These are phyloP conservation scores for Copidosoma aretas DNA, from an alignment of 2,888 invertebrate genomes.

Conservation along the genomic window DNA sequence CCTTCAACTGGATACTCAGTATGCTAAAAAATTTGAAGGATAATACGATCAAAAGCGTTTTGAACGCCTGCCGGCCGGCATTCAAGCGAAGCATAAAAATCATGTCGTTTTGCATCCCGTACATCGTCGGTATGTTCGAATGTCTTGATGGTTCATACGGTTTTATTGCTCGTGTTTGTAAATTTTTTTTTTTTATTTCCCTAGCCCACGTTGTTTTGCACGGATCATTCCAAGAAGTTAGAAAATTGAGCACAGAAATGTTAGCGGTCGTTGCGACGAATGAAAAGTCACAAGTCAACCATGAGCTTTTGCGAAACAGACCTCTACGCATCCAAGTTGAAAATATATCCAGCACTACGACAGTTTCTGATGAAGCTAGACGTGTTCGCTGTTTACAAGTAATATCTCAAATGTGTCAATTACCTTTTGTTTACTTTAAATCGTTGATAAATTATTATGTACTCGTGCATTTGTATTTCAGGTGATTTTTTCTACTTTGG, in stretches of 20 bases:
- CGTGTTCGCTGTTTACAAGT: constrained; percentile 58
- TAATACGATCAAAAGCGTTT: constrained; percentile 67
- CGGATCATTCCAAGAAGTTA: constrained; percentile 60
- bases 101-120: constrained; percentile 77
- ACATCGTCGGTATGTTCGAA: constrained; percentile 66
- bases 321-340: constrained; percentile 51
- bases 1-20: constrained; percentile 78
- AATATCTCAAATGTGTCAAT: constrained; percentile 20
- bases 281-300: constrained; percentile 50
- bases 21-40: constrained; percentile 71
- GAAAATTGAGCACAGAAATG: constrained; percentile 66
- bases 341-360: constrained; percentile 43
- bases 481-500: constrained; percentile 73
- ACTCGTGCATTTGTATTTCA: constrained; percentile 25
- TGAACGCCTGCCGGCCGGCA: constrained; percentile 76
- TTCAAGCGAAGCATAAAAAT: constrained; percentile 77
- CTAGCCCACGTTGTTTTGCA: constrained; percentile 61
- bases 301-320: constrained; percentile 51
- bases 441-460: neutral
- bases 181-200: constrained; percentile 6
- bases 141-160: constrained; percentile 3
- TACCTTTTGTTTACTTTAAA: neutral
- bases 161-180: constrained; percentile 1
- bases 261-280: constrained; percentile 64
- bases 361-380: constrained; percentile 58